Evolutionary conservation across 2,797 vertebrate species (phyloP).

Genomic region (Clarias fuscus): DNA sequence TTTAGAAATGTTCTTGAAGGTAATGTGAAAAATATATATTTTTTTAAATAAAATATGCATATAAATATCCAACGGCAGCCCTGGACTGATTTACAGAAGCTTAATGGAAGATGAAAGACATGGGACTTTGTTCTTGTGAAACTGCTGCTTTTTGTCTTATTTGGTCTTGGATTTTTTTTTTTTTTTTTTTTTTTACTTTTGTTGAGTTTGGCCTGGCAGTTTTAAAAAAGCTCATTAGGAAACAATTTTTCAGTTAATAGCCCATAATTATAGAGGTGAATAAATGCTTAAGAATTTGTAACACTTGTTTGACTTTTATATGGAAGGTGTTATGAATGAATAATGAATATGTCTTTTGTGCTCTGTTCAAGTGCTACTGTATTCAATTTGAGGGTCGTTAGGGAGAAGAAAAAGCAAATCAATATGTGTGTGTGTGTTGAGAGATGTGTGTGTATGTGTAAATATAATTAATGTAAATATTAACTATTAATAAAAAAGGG

Average conservation of each 20-base stretch:
- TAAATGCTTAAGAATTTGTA: not conserved
- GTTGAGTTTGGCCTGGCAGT: not conserved
- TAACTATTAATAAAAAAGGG: not conserved
- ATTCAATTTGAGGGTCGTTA: not conserved
- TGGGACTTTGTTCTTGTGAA: not conserved
- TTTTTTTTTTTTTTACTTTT: not conserved
- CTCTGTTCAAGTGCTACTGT: not conserved
- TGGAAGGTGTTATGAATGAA: not conserved
- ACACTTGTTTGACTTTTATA: not conserved
- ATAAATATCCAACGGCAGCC: not conserved
- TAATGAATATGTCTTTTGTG: not conserved
- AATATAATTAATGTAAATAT: not conserved
- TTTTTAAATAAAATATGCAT: not conserved
- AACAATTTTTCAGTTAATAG: not conserved
- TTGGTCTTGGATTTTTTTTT: not conserved
- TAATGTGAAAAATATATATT: not conserved
- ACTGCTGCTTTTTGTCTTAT: not conserved
- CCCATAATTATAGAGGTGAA: not conserved
- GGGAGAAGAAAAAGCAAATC: not conserved
- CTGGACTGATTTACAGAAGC: not conserved
- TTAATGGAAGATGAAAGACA: slow-evolving; percentile 3
- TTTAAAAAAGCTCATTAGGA: not conserved
- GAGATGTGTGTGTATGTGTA: no score
- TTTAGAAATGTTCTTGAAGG: not conserved
- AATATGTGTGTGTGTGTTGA: no score